These are phyloP conservation scores for Anneissia japonica DNA, from an alignment of 35 echinoderm and acorn worm genomes.

Conservation along the genomic window DNA sequence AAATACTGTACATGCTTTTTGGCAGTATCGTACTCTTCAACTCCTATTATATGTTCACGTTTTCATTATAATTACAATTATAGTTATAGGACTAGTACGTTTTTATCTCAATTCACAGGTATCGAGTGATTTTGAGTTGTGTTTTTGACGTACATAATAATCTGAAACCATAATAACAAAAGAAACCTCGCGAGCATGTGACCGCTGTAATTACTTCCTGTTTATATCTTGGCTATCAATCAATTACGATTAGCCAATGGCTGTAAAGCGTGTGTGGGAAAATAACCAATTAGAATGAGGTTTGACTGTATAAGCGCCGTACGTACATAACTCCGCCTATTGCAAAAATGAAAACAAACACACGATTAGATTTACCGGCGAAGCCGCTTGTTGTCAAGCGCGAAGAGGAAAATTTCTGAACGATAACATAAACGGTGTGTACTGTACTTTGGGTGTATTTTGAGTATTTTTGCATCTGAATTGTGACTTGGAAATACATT, in stretches of 20 bases:
- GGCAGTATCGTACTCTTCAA: no score
- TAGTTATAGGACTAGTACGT: no score
- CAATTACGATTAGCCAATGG: background rate
- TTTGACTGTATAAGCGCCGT: background rate
- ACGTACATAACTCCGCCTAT: background rate
- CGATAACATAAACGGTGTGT: no score
- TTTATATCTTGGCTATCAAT: background rate
- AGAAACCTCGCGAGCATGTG: background rate
- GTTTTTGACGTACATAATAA: background rate
- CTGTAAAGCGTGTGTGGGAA: background rate
- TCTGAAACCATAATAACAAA: background rate
- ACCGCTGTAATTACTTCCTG: background rate
- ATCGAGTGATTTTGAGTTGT: background rate
- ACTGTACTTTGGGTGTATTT: no score
- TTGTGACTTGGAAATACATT: no score
- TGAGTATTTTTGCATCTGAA: no score
- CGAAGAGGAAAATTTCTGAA: background rate
- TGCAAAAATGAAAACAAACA: constrained; percentile 2
- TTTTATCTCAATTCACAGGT: background rate
- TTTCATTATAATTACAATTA: no score
- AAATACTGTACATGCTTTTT: no score
- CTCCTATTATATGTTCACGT: no score
- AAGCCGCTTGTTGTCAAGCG: background rate
- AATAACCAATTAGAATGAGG: background rate
- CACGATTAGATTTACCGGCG: background rate